Base-by-base conservation (phyloP, 2,888 invertebrate species). In the Smittia aterrima region DNA sequence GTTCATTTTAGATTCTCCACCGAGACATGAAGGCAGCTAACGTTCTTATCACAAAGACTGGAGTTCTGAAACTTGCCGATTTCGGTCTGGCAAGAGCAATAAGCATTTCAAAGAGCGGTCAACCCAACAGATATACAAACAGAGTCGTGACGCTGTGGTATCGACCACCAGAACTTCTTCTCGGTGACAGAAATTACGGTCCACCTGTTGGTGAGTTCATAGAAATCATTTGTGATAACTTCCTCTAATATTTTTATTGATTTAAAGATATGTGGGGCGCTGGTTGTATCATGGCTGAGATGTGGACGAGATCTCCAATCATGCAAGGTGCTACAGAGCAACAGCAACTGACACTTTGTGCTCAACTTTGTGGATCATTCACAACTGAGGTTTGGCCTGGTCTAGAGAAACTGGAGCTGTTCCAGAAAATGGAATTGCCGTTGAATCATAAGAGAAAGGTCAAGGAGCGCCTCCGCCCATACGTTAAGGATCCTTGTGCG, bases 11-110 rank as follows among this genome's bases (percentile, higher is more conserved):
- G 87, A 95, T 95, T 77, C 82, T 96, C 0, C 96, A 96, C 80
- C 87, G 97, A 78, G 99, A 99, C 79, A 98, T 99, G 98, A 99
- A 99, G 84, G 96, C 99, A 7, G 98, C 98, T 0, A 99, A 99
- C 84, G 96, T 99, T 32, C 85, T 99, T 13, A 95, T 99, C 75
- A 98, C 98, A 0, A 96, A 96, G 81, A 92, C 92, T 81, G 99
- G 97, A 0, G 89, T 94, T 1, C 82, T 99, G 0, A 99, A 98
- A 83, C 83, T 99, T 75, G 98, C 99, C 1, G 99, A 99, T 84
- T 99, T 99, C 83, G 99, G 99, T 74, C 84, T 99, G 75, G 98
- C 99, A 0, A 85, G 98, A 78, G 96, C 97, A 0, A 95, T 96
- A 80, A 96, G 95, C 82, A 88, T 90, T 18, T 91, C 90, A 6